A percentile compares a stretch with the other conserved stretches of the same genome.
Evolutionary conservation across 1,140 invertebrate genomes (phyloP).

Genomic region (Drosophila ambigua): DNA sequence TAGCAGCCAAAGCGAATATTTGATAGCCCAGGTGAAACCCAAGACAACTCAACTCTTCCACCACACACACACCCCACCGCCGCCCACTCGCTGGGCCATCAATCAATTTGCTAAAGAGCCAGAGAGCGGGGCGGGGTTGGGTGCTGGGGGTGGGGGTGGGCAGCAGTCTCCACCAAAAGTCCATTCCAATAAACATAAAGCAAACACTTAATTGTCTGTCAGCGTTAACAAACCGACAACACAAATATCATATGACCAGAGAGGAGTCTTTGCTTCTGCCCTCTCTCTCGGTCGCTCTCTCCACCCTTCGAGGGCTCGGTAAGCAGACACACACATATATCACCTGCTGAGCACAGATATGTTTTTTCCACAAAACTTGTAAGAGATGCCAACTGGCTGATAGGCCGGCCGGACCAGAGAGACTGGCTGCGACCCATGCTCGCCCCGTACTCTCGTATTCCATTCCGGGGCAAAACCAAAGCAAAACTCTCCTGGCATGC

Average conservation of each 20-base stretch:
- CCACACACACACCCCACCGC: not conserved
- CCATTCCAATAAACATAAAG: constrained; percentile 82
- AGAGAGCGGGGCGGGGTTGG: constrained; percentile 1
- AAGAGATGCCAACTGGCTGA: constrained; percentile 73
- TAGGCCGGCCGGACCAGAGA: constrained; percentile 46
- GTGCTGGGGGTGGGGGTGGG: not conserved
- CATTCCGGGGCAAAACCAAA: constrained; percentile 13
- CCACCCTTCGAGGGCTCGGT: constrained; percentile 30
- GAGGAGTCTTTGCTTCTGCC: constrained; percentile 24
- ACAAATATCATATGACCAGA: constrained; percentile 78
- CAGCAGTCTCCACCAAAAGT: constrained; percentile 54
- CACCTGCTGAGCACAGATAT: constrained; percentile 75
- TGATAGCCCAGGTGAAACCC: constrained; percentile 53
- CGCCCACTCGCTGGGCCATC: constrained; percentile 48
- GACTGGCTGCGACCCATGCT: constrained; percentile 16
- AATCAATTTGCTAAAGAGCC: constrained; percentile 73
- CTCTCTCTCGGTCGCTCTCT: constrained; percentile 13
- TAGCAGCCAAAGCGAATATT: constrained; percentile 45
- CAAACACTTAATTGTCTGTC: constrained; percentile 82
- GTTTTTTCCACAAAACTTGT: constrained; percentile 75
- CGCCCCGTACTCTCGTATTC: not conserved
- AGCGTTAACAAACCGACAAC: constrained; percentile 81
- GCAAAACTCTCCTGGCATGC: constrained; percentile 64
- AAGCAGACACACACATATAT: constrained; percentile 72
- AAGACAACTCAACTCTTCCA: constrained; percentile 37